These are phyloP conservation scores for Brienomyrus longianalis DNA, from an alignment of 2,113 vertebrate genomes.

Conservation along the genomic window DNA sequence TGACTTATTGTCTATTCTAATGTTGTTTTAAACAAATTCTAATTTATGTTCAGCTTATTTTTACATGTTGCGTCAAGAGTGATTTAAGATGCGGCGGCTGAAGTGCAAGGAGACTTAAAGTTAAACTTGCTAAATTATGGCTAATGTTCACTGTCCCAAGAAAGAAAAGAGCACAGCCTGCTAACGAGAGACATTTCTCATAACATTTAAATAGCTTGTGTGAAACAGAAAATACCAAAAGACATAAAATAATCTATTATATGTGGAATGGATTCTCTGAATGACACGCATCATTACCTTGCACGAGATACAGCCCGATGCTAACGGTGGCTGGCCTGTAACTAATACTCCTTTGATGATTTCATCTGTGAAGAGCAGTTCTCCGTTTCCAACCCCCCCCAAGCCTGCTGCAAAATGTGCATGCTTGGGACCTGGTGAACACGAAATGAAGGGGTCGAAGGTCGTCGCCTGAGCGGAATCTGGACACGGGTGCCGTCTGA, in stretches of 20 bases:
- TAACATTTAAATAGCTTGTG: background rate
- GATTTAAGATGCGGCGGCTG: background rate
- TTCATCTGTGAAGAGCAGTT: background rate
- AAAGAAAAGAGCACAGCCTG: background rate
- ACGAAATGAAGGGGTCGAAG: background rate
- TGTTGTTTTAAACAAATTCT: background rate
- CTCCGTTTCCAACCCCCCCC: background rate
- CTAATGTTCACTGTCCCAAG: background rate
- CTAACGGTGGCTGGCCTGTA: background rate
- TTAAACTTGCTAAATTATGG: background rate
- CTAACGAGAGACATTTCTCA: background rate
- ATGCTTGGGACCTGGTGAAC: background rate
- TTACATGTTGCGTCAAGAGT: background rate
- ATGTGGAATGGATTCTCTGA: background rate
- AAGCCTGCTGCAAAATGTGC: background rate
- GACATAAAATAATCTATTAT: background rate
- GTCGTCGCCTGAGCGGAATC: background rate
- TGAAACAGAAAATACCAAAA: background rate
- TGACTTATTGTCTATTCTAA: background rate
- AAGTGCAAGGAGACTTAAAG: background rate
- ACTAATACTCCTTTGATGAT: no score
- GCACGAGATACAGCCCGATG: background rate
- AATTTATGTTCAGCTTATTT: background rate
- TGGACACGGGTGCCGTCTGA: background rate
- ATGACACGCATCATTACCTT: background rate